Evolutionary conservation across 2,797 vertebrate genomes (phyloP), one percentile per base, ranked within the genome.

Genomic region (Anolis apletophallus): DNA sequence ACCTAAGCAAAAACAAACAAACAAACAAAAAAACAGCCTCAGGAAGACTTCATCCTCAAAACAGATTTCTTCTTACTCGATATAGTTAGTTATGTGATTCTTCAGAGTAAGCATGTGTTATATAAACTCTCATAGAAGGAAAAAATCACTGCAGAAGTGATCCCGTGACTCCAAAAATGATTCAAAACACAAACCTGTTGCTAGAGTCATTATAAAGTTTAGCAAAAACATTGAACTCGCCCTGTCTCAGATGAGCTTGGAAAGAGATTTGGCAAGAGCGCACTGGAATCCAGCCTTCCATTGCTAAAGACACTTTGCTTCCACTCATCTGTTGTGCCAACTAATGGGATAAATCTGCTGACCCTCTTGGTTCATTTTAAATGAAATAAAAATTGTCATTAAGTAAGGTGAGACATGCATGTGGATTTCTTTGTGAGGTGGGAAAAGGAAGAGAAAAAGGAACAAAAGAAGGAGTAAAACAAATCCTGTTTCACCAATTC

Each of bases 131-230:
- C 23, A 55, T 32, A 68, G 88, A 89, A 68, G 80, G 67, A 91
- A 88, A 23, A 84, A 76, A 26, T 67, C 29, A 64, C 36, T 87
- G 67, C 88, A 88, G 83, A 46, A 85, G 82, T 88, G 85, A 84
- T 34, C 3, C 36, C 73, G 32, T 73, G 14, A 40, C 55, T 83
- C 40, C 36, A 83, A 89, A 90, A 79, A 64, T 19, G 77, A 91
- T n/a, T 89, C 86, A 84, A 67, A 85, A 87, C 16, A n/a, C 61
- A 87, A 40, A 59, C 87, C 26, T 77, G 57, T 0, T 82, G 80
- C 50, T 82, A 75, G 4, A 52, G 68, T 78, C 40, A 61, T 54
- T 29, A 36, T 19, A 40, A 52, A 84, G 29, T 88, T 67, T 67
- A 83, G 59, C 0, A 69, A 71, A 19, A 61, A 71, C 61, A 86